These are phyloP conservation scores for Octopus sinensis DNA, from an alignment of 1,140 invertebrate species.

Conservation along the genomic window DNA sequence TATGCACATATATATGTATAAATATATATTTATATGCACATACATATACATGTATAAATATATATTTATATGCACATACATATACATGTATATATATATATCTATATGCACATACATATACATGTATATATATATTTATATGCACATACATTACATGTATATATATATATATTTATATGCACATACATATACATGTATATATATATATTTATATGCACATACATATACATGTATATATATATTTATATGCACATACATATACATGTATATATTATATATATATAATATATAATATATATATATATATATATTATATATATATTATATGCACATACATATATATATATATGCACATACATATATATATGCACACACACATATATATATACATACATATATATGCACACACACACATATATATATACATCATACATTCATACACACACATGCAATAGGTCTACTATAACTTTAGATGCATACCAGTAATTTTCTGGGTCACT, in stretches of 20 bases:
- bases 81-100: slow-evolving; percentile 9
- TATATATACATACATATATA: neutral
- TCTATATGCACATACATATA: neutral
- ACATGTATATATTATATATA: too few relatives aligned
- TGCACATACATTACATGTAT: neutral
- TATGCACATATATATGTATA: neutral
- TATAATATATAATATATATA: too few relatives aligned
- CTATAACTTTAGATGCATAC: neutral
- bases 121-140: neutral
- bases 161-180: slow-evolving; percentile 1
- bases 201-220: neutral
- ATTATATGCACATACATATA: neutral
- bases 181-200: neutral
- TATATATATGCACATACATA: neutral
- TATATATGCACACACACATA: neutral
- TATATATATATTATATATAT: neutral
- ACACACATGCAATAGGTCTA: neutral
- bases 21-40: neutral
- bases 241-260: neutral
- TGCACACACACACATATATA: neutral
- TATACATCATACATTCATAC: neutral
- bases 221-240: neutral
- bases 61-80: neutral
- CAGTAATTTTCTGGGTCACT: too few relatives aligned
- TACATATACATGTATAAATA: neutral